A percentile compares a stretch with the other conserved stretches of the same genome.
These are phyloP conservation scores for Larimichthys crocea DNA, from an alignment of 2,113 vertebrate species.

Conservation along the genomic window DNA sequence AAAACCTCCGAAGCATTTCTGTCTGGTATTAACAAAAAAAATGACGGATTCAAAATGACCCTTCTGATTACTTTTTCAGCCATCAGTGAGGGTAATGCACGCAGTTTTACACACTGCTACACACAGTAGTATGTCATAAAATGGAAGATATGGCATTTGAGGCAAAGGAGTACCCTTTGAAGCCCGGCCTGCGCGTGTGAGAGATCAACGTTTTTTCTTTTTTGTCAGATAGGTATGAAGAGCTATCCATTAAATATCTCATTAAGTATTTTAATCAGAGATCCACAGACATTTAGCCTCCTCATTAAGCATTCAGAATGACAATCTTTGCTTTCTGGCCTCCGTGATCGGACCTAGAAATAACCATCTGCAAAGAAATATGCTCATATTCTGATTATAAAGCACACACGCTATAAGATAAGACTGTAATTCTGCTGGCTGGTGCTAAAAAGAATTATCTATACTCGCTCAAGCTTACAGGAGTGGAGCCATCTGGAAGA, in stretches of 20 bases:
- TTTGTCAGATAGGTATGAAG: constrained; percentile 5
- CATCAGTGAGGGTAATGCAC: not conserved
- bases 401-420: not conserved
- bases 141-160: constrained; percentile 9
- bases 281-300: constrained; percentile 42
- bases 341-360: constrained; percentile 11
- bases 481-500: not conserved
- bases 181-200: not conserved
- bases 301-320: constrained; percentile 54
- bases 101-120: constrained; percentile 27
- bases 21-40: constrained; percentile 19
- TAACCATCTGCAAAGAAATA: not conserved
- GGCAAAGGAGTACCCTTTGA: not conserved
- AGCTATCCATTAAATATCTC: constrained; percentile 48
- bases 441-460: not conserved
- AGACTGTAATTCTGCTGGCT: not conserved
- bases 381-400: not conserved
- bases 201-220: not conserved
- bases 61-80: constrained; percentile 37
- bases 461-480: not conserved
- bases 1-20: constrained; percentile 30
- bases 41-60: constrained; percentile 40
- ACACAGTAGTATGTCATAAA: constrained; percentile 14
- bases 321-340: constrained; percentile 29
- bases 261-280: constrained; percentile 56